Evolutionary conservation across 2,797 vertebrate species (phyloP), one percentile per base, ranked within the genome.

Genomic region (Hafferia zeledoni): DNA sequence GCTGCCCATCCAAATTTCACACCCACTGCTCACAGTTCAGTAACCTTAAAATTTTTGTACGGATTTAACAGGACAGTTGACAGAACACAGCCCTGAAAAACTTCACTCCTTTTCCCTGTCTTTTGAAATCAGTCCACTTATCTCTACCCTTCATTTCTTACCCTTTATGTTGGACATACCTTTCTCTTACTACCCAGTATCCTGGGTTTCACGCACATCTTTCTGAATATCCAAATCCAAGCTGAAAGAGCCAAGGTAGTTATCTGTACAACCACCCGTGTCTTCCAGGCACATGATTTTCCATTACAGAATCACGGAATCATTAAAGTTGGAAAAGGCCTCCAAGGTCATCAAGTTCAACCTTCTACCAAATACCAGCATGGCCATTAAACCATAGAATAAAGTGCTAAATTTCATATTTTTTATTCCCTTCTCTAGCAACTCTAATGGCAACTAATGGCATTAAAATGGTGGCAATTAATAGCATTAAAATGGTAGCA

Each of bases 341-440:
- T 65, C 46, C 52, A 20, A 53, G 39, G 64, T 12, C n/a, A 64
- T 13, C 7, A 53, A 41, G 20, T 52, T 33, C 72, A 64, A 7
- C 39, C 33, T 78, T 41, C 0, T 0, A 19, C 33, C 27, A 20
- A 53, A 41, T 25, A 25, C 20, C 4, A 4, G 57, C 57, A 16
- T 6, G 24, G 5, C 14, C 37, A 63, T 37, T 64, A 52, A 70
- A 19, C 11, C 44, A 3, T 5, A 39, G 4, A 0, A 50, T 3
- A 5, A 83, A 52, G 24, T 33, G 57, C 12, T 52, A 52, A 22
- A 87, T 35, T 85, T 65, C 37, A 25, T 31, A 14, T 7, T 28
- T 41, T 83, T 71, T 6, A 60, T 70, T 13, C 17, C 15, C 27
- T 35, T 25, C 78, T 71, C 39, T 19, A 83, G 33, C 23, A 80